Evolutionary conservation across 1,140 invertebrate species (phyloP), one percentile per base, ranked within the genome.

Genomic region (Bombus difficillimus): DNA sequence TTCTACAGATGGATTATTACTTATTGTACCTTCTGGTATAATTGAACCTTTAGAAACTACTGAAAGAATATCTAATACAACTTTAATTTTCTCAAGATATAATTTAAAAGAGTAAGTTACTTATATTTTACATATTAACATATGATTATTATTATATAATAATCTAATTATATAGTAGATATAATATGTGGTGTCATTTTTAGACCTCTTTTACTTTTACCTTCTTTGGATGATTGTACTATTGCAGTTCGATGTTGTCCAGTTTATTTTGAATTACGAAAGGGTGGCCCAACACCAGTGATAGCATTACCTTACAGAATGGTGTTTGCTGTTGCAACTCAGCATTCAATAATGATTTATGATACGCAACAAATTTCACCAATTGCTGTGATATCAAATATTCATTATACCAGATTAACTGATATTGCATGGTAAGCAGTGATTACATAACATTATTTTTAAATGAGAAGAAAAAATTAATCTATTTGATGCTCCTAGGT

Each of bases 341-440:
- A 98, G 91, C 97, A 97, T 90, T 97, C 98, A 34, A 96, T 99
- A 72, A 95, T 99, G 73, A 94, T 99, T 32, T 99, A 99, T 93
- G 99, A 99, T 93, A 99, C 98, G 15, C 98, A 99, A 93, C 98
- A 99, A 94, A 95, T 95, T 25, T 95, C 96, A 62, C 99, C 99
- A 0, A 97, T 99, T 94, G 98, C 97, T 1, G 95, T 97, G 79
- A 96, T 99, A 73, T 97, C 97, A 3, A 98, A 99, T 92, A 98
- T 99, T 92, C 99, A 99, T 94, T 99, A 99, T 90, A 98, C 98
- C 2, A 96, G 98, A 91, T 95, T 99, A 22, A 99, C 98, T 64
- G 99, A 99, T 95, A 87, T 99, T 32, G 95, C 98, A 1, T 99
- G 99, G 99, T 97, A 94, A 94, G 94, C 89, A 76, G 62, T 57